Evolutionary conservation across 2,888 invertebrate species (phyloP), one percentile per base, ranked within the genome.

Genomic region (Eupithecia tripunctaria): DNA sequence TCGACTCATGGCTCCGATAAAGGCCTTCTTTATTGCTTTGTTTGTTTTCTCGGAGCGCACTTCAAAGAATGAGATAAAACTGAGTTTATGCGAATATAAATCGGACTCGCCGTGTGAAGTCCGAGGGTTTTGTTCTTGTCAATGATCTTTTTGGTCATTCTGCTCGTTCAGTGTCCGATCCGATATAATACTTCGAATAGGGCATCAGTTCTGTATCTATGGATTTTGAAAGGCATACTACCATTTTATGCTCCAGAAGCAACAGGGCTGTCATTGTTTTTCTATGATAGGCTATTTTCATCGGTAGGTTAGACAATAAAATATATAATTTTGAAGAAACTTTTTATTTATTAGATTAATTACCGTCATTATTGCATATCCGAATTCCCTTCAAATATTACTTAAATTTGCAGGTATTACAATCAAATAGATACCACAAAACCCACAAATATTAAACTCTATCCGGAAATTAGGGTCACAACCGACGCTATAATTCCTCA

Each of bases 21-120:
- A 94, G 91, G 91, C 90, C 89, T 93, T 91, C 94, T 94, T 94
- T 94, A 94, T 94, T 93, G 90, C 93, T 93, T 90, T 93, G 94
- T 94, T 94, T 94, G 93, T 93, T 94, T 94, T 93, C 94, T 92
- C 89, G 87, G 90, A 86, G 90, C 89, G 89, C 89, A 92, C 94
- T 93, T 94, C 94, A 94, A 94, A 94, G 94, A 89, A 86, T 84
- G 90, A 93, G 93, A 94, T 94, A 94, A 93, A 91, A 87, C 89
- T 86, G 86, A 92, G 87, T 91, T 93, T 92, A 91, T 92, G 92
- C 91, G 91, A 91, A 90, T 89, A 90, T 92, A 91, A 91, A 89
- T 90, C 89, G 89, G 86, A 82, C 80, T 79, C 78, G 70, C 76
- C 75, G 80, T 78, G 80, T 80, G 80, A 80, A 80, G 80, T 78